Evolutionary conservation across 1,140 invertebrate species (phyloP).

Genomic region (Drosophila kepulauana): DNA sequence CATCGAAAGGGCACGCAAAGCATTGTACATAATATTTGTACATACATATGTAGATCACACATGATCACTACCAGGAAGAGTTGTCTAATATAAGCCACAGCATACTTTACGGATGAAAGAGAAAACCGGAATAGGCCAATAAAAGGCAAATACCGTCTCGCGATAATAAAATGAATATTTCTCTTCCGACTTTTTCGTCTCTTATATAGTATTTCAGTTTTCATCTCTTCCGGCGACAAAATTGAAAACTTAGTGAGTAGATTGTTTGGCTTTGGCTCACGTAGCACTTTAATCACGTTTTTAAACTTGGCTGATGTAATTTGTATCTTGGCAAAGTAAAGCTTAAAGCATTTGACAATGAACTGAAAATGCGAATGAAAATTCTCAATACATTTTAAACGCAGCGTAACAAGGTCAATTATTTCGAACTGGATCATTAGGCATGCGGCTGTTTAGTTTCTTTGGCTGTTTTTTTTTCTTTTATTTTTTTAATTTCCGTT

Average conservation of each 20-base stretch:
- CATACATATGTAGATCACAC: background rate
- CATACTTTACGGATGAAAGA: slow-evolving; percentile 4
- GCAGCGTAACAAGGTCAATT: slow-evolving; percentile 30
- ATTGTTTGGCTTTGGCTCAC: slow-evolving; percentile 12
- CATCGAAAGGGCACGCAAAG: background rate
- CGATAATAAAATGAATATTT: background rate
- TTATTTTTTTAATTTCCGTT: slow-evolving; percentile 13
- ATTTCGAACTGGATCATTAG: slow-evolving; percentile 22
- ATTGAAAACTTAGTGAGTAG: background rate
- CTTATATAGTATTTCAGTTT: background rate
- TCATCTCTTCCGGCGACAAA: slow-evolving; percentile 1
- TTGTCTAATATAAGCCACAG: background rate
- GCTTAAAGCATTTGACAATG: slow-evolving; percentile 12
- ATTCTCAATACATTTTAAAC: slow-evolving; percentile 12
- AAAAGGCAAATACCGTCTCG: background rate
- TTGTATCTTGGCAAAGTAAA: slow-evolving; percentile 44
- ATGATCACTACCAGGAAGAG: background rate
- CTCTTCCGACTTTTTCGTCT: background rate
- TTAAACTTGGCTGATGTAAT: slow-evolving; percentile 61
- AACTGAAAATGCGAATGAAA: slow-evolving; percentile 33
- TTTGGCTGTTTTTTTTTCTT: slow-evolving; percentile 17
- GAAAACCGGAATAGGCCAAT: background rate
- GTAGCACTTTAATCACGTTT: slow-evolving; percentile 10
- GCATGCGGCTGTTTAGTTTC: slow-evolving; percentile 2
- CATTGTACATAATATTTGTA: background rate